Evolutionary conservation across 2,113 vertebrate genomes (phyloP).

Genomic region (Lichenostomus cassidix): DNA sequence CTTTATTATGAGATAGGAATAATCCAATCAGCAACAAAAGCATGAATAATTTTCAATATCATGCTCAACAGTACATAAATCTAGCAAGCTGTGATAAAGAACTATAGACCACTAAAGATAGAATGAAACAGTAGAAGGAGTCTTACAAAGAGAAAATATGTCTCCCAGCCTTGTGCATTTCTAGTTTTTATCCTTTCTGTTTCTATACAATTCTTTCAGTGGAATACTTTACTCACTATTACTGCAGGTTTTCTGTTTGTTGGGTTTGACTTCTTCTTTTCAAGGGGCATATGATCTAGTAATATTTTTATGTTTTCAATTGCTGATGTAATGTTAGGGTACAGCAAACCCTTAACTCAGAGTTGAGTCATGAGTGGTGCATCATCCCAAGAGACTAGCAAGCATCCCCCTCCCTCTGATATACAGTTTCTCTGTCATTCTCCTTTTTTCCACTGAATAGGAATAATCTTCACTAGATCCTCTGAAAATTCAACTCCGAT

Average conservation of each 20-base stretch:
- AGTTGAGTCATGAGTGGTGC: background rate
- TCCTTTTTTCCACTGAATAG: background rate
- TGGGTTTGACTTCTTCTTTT: background rate
- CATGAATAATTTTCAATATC: background rate
- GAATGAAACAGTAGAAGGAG: background rate
- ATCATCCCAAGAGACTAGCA: background rate
- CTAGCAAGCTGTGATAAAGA: background rate
- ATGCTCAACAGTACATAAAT: background rate
- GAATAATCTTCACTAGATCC: background rate
- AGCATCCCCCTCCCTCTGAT: background rate
- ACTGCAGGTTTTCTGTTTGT: background rate
- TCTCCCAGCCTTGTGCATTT: background rate
- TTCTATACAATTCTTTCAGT: background rate
- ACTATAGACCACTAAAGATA: background rate
- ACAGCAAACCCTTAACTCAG: background rate
- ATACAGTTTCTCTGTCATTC: background rate
- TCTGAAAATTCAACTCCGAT: background rate
- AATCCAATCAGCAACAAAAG: background rate
- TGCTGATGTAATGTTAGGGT: background rate
- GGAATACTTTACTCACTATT: background rate
- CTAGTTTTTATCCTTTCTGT: background rate
- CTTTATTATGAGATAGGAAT: background rate
- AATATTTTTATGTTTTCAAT: background rate
- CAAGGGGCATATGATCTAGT: background rate
- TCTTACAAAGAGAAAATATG: background rate